Base-by-base conservation (phyloP, 2,797 vertebrate genomes). In the Diplodus puntazzo region DNA sequence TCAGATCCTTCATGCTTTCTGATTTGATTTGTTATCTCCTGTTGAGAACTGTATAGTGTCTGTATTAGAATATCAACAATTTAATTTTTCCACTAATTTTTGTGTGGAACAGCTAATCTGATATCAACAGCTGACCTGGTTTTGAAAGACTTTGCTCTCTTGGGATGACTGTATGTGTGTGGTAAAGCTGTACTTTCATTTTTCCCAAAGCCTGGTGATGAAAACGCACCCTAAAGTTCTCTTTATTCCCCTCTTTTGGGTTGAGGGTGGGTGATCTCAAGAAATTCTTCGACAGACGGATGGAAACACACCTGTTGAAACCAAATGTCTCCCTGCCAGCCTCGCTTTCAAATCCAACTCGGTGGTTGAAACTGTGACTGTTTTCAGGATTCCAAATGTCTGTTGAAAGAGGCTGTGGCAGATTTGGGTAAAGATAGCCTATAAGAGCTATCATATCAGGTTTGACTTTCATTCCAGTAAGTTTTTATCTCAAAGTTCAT, bases 321-420 rank as follows among this genome's bases (percentile, higher is more conserved):
- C 73, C 54, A 75, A 42, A 83, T 53, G 45, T 68, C 45, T 81
- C 46, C 27, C 45, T 69, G 23, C 11, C 11, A 63, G 30, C 11
- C 63, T 77, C n/a, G 23, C 73, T 86, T 80, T 87, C 66, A 84
- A 60, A 34, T 83, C 30, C 48, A 30, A 62, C 39, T 81, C 63
- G 23, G 88, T 58, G 73, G 77, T 67, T 81, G 72, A 88, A 88
- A 85, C 83, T 76, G 60, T 62, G 49, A 55, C 18, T 58, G 34
- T 73, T 75, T 55, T 75, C 21, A 50, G 54, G n/a, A 69, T 52
- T 59, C 58, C 67, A 34, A 43, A 82, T 78, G 54, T 59, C 62
- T 42, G 58, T 49, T 9, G 2, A 78, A 54, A 53, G 67, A 78
- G 25, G 43, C 18, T 55, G 63, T 50, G n/a, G 52, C 53, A 70